These are phyloP conservation scores for Gambusia affinis DNA, from an alignment of 2,113 vertebrate genomes.

Conservation along the genomic window DNA sequence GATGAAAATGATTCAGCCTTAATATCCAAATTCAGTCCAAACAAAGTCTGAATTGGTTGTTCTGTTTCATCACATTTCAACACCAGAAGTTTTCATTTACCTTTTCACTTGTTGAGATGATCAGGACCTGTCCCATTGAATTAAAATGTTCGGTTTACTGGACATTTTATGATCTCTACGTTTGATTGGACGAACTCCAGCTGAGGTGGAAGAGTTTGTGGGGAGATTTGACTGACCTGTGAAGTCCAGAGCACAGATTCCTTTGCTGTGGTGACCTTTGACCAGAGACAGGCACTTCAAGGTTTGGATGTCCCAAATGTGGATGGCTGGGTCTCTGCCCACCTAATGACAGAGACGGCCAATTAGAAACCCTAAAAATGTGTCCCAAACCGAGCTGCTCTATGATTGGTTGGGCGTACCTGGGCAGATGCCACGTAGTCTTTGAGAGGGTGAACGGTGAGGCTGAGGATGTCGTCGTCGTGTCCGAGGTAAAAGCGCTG, in stretches of 20 bases:
- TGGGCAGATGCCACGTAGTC: slow-evolving; percentile 93
- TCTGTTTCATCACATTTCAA: not conserved
- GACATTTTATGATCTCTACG: not conserved
- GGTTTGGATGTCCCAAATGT: slow-evolving; percentile 94
- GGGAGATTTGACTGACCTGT: slow-evolving; percentile 80
- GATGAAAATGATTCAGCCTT: not conserved
- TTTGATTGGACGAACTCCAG: not conserved
- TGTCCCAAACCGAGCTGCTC: accelerated
- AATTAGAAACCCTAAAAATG: slow-evolving; percentile 17
- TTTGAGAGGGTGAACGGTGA: slow-evolving; percentile 91
- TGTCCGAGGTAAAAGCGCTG: slow-evolving; percentile 96
- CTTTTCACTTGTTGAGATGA: not conserved
- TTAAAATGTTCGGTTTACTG: not conserved
- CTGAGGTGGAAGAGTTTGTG: not conserved
- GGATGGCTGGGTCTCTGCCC: slow-evolving; percentile 93
- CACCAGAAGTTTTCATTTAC: not conserved
- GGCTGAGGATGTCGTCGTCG: slow-evolving; percentile 93
- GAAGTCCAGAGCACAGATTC: slow-evolving; percentile 96
- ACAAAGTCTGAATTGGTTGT: not conserved
- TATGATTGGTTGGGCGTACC: slow-evolving; percentile 67
- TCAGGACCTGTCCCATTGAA: not conserved
- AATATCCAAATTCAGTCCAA: not conserved
- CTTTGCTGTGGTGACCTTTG: slow-evolving; percentile 91
- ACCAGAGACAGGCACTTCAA: slow-evolving; percentile 93
- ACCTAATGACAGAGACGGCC: slow-evolving; percentile 77